A percentile compares a stretch with the other conserved stretches of the same genome.
These are phyloP conservation scores for Melolontha melolontha DNA, from an alignment of 2,888 invertebrate species.

Conservation along the genomic window DNA sequence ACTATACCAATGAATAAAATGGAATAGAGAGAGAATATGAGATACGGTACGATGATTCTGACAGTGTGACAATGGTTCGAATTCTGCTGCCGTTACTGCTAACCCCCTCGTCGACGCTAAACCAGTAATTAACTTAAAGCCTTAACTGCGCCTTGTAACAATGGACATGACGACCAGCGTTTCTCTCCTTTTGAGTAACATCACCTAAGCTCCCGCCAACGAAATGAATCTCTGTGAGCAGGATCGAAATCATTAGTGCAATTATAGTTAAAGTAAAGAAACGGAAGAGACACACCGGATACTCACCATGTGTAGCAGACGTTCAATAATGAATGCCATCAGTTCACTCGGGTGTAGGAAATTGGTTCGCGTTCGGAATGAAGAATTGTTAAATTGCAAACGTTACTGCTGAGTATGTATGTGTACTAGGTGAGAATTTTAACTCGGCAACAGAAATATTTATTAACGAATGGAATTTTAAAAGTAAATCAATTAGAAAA, in stretches of 20 bases:
- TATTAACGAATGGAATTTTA: no score
- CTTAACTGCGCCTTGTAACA: constrained; percentile 25
- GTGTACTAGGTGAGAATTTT: no score
- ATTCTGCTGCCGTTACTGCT: not conserved
- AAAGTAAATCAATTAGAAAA: no score
- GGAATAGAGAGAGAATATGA: constrained; percentile 9
- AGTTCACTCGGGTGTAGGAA: constrained; percentile 1
- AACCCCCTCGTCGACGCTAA: constrained; percentile 11
- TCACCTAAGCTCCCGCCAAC: constrained; percentile 14
- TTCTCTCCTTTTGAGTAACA: constrained; percentile 18
- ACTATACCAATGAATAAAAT: not conserved
- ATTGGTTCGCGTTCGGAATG: constrained; percentile 15
- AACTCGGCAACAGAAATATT: no score
- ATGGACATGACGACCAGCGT: constrained; percentile 18
- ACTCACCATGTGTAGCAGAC: constrained; percentile 9
- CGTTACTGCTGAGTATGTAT: not conserved
- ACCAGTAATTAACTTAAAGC: constrained; percentile 24
- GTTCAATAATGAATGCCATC: constrained; percentile 15
- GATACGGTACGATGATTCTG: constrained; percentile 14
- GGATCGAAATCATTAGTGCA: constrained; percentile 25
- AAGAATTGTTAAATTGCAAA: constrained; percentile 7
- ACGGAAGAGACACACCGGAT: constrained; percentile 23
- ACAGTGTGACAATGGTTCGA: constrained; percentile 23
- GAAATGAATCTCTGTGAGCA: not conserved
- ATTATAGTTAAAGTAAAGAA: constrained; percentile 17